Evolutionary conservation across 2,888 invertebrate species (phyloP), one percentile per base, ranked within the genome.

Genomic region (Galerucella calmariensis): DNA sequence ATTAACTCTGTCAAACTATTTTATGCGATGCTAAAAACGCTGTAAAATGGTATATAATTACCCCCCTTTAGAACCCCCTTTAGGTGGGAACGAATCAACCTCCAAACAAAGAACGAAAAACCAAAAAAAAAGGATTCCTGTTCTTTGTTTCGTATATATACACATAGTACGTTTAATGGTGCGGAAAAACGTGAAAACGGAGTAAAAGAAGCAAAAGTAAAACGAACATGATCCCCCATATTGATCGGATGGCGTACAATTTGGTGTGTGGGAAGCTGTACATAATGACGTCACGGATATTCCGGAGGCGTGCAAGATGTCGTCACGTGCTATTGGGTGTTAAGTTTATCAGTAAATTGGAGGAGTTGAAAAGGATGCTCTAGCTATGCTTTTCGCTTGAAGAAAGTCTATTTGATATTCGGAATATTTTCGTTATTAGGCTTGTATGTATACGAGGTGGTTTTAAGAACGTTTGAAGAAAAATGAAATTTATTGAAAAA

Each of bases 221-320:
- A 62, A 62, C 16, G 62, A 62, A 41, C 35, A 62, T 56, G 56
- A 56, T 8, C 10, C 56, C 62, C 20, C 62, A 62, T 62, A 62
- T 62, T 62, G 62, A 62, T 62, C 62, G 14, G 35, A 62, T 62
- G n/a, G n/a, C 62, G 62, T 62, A 62, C 62, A 62, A 16, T 62
- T 62, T 62, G n/a, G 14, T 62, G 62, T 41, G 62, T 62, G 62
- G 62, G 62, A 62, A 41, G 62, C 62, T 62, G 62, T n/a, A 62
- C 35, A 62, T 41, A 35, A 41, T 62, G 62, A 62, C 62, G 62
- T 62, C 62, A 62, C 62, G 62, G 41, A 35, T 41, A 35, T 41
- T 62, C 62, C 41, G 62, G 16, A 41, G 62, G 62, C 62, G 62
- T 62, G 62, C 62, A 62, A 62, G 35, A 62, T 62, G 62, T 62